These are phyloP conservation scores for Ailuropoda melanoleuca DNA, from an alignment of 2,113 vertebrate genomes.

Conservation along the genomic window DNA sequence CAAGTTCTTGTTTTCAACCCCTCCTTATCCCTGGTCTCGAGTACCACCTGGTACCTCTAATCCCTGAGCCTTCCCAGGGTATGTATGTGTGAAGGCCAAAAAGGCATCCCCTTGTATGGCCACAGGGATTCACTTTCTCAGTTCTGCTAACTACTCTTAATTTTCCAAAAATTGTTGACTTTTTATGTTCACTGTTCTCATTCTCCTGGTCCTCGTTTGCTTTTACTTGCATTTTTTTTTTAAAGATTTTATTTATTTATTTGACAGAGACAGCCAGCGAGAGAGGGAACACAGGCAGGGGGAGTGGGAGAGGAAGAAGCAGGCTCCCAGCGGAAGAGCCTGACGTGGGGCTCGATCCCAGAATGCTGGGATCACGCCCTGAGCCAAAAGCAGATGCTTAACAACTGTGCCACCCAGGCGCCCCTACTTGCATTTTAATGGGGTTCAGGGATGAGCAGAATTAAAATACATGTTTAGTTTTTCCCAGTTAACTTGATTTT, in stretches of 20 bases:
- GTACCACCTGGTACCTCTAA: background rate
- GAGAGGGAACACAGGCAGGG: no score
- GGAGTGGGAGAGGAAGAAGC: no score
- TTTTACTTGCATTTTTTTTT: conserved; percentile 11
- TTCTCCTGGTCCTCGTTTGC: background rate
- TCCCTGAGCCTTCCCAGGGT: background rate
- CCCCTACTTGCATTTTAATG: background rate
- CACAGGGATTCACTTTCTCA: background rate
- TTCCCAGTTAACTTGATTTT: background rate
- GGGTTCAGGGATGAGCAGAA: background rate
- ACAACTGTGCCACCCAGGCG: no score
- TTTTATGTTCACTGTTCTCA: background rate
- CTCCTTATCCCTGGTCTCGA: background rate
- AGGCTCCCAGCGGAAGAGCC: no score
- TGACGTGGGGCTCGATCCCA: no score
- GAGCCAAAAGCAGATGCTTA: no score
- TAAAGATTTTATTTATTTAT: no score
- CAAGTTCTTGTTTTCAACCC: background rate
- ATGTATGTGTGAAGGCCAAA: background rate
- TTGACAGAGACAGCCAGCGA: no score
- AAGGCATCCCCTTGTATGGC: no score
- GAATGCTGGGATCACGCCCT: no score
- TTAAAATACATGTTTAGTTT: background rate
- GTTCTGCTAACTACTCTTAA: background rate
- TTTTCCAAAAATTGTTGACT: background rate